phyloP scores from a whole-genome alignment of 2,888 invertebrate species.

The Linyphia triangularis region DNA sequence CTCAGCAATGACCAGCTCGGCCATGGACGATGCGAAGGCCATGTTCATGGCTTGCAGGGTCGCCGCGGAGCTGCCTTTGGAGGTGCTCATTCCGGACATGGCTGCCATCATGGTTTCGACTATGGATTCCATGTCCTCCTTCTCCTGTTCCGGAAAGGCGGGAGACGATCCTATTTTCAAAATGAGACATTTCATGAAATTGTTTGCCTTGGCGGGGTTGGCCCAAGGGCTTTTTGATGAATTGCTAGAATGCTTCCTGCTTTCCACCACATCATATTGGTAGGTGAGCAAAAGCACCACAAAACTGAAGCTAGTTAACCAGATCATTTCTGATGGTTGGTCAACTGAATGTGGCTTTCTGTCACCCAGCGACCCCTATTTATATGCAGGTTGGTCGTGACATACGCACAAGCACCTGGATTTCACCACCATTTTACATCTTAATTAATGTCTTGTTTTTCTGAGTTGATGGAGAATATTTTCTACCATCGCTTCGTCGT shows the following conservation, averaged over 20 bases:
- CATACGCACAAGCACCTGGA: neutral
- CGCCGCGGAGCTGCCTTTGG: neutral
- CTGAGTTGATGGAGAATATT: neutral
- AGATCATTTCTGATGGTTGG: slow-evolving; percentile 36
- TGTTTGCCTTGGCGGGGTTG: slow-evolving; percentile 30
- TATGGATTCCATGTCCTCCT: slow-evolving; percentile 52
- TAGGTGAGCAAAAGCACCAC: slow-evolving; percentile 19
- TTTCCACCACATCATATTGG: neutral
- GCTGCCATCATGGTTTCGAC: slow-evolving; percentile 56
- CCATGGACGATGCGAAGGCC: slow-evolving; percentile 60
- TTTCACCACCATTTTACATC: neutral
- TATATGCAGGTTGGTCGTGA: slow-evolving; percentile 7
- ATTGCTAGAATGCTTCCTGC: neutral
- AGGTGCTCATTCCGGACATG: neutral
- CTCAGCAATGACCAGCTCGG: slow-evolving; percentile 55
- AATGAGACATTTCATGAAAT: slow-evolving; percentile 58
- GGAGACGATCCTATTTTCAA: slow-evolving; percentile 33
- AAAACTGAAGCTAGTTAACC: slow-evolving; percentile 53
- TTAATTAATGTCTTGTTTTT: neutral
- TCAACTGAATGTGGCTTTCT: neutral
- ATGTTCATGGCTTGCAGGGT: slow-evolving; percentile 51
- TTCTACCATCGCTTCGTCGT: neutral
- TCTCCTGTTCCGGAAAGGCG: slow-evolving; percentile 49
- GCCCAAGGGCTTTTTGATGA: slow-evolving; percentile 38
- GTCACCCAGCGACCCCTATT: neutral